A percentile compares a stretch with the other conserved stretches of the same genome.
Evolutionary conservation across 2,888 invertebrate species (phyloP).

Genomic region (Notodonta ziczac): DNA sequence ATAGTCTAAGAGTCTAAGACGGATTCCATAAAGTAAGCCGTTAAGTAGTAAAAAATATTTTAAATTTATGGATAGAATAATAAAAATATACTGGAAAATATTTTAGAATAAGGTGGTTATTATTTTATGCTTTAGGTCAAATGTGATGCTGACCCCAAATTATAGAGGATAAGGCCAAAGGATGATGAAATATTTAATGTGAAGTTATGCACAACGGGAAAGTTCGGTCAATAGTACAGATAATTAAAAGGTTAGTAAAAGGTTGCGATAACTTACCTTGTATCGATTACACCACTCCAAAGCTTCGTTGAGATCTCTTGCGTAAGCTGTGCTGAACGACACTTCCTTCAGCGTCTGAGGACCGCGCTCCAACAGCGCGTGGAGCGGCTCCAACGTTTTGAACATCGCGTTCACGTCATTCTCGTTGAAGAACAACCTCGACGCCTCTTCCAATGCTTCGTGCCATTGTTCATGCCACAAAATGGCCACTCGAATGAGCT

Average conservation of each 20-base stretch:
- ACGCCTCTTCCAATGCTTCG: constrained; percentile 98
- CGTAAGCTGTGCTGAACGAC: constrained; percentile 98
- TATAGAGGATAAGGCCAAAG: no score
- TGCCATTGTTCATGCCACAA: constrained; percentile 99
- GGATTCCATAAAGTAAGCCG: no score
- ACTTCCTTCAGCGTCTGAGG: constrained; percentile 98
- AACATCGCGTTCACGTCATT: constrained; percentile 98
- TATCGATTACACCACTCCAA: constrained; percentile 98
- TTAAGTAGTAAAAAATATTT: no score
- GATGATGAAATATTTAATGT: no score
- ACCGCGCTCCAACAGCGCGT: constrained; percentile 96
- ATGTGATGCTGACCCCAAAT: no score
- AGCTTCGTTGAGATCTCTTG: constrained; percentile 96
- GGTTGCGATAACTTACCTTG: constrained; percentile 74
- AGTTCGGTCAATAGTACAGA: no score
- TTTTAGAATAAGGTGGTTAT: no score
- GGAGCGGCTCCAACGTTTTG: constrained; percentile 96
- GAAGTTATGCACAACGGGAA: no score
- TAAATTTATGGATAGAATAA: no score
- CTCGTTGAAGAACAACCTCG: constrained; percentile 97
- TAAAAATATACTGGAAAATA: no score
- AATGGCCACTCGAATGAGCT: constrained; percentile 98
- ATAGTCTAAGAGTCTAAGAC: no score
- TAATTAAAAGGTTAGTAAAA: background rate
- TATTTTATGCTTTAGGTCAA: no score